phyloP scores from a whole-genome alignment of 1,140 invertebrate species.

The Atta cephalotes region DNA sequence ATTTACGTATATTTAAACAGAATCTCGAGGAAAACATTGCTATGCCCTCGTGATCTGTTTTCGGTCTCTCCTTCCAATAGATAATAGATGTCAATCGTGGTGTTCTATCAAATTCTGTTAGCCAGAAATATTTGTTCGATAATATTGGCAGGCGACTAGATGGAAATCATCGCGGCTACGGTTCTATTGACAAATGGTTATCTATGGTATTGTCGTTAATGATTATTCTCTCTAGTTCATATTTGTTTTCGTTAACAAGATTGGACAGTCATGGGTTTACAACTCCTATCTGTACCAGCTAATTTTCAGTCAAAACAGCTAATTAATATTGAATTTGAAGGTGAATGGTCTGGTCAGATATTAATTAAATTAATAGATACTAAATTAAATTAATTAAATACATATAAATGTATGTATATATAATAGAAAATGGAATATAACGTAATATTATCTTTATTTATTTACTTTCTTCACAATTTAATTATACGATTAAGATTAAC shows the following conservation, averaged over 20 bases:
- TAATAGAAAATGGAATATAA: not conserved
- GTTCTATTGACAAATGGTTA: constrained; percentile 30
- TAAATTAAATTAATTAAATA: not conserved
- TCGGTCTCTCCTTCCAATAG: not conserved
- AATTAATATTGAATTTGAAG: constrained; percentile 30
- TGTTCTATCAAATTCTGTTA: constrained; percentile 43
- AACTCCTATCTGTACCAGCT: not conserved
- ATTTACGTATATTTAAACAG: not conserved
- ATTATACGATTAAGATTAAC: constrained; percentile 14
- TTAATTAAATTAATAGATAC: not conserved
- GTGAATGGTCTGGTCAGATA: not conserved
- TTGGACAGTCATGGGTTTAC: not conserved
- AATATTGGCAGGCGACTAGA: constrained; percentile 50
- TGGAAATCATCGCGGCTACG: constrained; percentile 26
- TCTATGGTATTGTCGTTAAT: constrained; percentile 42
- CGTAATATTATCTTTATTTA: not conserved
- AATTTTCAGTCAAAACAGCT: constrained; percentile 38
- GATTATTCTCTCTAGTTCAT: constrained; percentile 51
- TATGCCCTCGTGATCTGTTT: not conserved
- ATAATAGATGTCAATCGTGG: constrained; percentile 49
- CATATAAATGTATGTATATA: not conserved
- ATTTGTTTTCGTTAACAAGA: constrained; percentile 51
- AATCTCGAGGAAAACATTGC: constrained; percentile 26
- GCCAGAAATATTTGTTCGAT: constrained; percentile 47
- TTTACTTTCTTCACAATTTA: not conserved